phyloP scores from a whole-genome alignment of 2,888 invertebrate species.

The Epistrophe eligans region DNA sequence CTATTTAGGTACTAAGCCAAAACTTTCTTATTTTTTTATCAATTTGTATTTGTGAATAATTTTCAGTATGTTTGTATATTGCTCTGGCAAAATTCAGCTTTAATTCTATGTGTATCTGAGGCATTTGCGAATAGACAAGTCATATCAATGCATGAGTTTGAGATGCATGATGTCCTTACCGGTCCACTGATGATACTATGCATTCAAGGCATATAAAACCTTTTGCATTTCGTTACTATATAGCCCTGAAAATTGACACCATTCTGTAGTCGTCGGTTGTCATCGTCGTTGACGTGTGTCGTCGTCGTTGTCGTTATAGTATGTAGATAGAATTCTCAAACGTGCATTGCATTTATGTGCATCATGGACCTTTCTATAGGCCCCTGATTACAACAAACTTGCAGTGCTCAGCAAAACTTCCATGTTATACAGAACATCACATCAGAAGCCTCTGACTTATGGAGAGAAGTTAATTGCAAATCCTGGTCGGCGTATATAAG shows the following conservation, averaged over 20 bases:
- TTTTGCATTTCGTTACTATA: constrained; percentile 1
- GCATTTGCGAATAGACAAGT: constrained; percentile 5
- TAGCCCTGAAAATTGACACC: constrained; percentile 8
- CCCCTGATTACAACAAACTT: constrained; percentile 65
- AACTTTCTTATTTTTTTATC: too few species aligned
- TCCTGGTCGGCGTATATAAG: constrained; percentile 16
- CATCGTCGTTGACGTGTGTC: background rate
- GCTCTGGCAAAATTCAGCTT: constrained; percentile 1
- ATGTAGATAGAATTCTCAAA: constrained; percentile 40
- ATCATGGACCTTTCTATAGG: constrained; percentile 69
- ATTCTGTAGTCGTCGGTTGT: background rate
- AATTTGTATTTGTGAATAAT: too few species aligned
- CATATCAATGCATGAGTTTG: constrained; percentile 11
- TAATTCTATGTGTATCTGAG: background rate
- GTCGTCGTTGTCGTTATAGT: background rate
- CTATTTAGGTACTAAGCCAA: too few species aligned
- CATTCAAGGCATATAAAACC: background rate
- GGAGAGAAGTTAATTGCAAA: constrained; percentile 67
- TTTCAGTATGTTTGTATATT: too few species aligned
- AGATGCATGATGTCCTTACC: constrained; percentile 29
- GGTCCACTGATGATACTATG: constrained; percentile 13
- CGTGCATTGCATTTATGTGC: constrained; percentile 63
- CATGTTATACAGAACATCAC: background rate
- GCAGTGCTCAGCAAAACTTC: constrained; percentile 17
- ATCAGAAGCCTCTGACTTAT: background rate